Percentiles rank a stretch among this genome's conserved stretches.
Evolutionary conservation across 2,888 invertebrate species (phyloP).

Genomic region (Drosophila dives): DNA sequence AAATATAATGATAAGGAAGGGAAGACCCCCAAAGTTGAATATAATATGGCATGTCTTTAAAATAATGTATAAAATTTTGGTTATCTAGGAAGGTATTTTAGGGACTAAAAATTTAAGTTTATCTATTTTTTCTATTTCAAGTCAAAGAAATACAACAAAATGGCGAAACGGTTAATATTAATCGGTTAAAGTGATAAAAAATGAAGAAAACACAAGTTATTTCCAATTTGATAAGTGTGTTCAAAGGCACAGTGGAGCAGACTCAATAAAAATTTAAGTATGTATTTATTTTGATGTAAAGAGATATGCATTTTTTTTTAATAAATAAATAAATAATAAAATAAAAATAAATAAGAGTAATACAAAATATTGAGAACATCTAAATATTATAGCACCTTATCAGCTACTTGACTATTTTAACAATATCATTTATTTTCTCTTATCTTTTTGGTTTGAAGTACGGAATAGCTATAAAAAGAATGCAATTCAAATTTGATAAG

Average conservation of each 20-base stretch:
- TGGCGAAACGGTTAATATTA: background rate
- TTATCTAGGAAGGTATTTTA: background rate
- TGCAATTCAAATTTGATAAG: background rate
- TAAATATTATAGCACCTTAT: background rate
- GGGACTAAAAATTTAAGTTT: background rate
- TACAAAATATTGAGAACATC: background rate
- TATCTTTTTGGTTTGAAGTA: background rate
- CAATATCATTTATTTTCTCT: background rate
- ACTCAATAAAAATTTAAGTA: background rate
- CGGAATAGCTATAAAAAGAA: background rate
- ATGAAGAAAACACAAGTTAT: background rate
- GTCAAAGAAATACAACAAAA: background rate
- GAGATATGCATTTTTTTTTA: background rate
- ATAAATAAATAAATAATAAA: no score
- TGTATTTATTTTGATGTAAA: background rate
- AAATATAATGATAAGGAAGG: background rate
- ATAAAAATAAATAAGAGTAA: no score
- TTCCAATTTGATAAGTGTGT: background rate
- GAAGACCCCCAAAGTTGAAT: background rate
- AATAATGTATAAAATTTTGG: background rate
- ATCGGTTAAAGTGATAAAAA: background rate
- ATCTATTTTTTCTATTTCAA: background rate
- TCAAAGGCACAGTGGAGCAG: slow-evolving; percentile 21
- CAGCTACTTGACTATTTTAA: background rate
- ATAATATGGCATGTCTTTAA: background rate